phyloP scores from a whole-genome alignment of 2,797 vertebrate species.

The Chiroxiphia lanceolata region DNA sequence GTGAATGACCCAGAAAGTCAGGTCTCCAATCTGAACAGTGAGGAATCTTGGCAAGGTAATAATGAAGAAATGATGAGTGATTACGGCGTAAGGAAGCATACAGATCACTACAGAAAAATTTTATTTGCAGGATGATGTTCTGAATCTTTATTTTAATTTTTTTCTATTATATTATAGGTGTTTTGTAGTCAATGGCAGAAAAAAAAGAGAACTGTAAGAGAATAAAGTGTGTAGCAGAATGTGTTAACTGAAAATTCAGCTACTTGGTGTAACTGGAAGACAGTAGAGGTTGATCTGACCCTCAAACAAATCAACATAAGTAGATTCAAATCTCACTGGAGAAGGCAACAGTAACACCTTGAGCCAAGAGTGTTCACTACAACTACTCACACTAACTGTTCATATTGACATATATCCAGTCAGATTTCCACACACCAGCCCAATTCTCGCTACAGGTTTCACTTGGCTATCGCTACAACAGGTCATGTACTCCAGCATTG shows the following conservation, averaged over 20 bases:
- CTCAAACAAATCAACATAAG: neutral
- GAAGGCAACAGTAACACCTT: neutral
- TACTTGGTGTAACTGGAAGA: neutral
- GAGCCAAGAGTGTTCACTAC: neutral
- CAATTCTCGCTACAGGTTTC: neutral
- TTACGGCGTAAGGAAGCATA: neutral
- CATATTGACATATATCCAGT: neutral
- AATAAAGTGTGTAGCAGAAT: neutral
- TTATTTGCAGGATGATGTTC: neutral
- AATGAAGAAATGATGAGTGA: neutral
- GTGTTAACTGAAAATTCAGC: neutral
- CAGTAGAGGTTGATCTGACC: neutral
- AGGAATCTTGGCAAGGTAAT: neutral
- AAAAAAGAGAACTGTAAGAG: neutral
- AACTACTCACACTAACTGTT: neutral
- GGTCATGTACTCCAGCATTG: neutral
- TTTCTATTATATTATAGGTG: neutral
- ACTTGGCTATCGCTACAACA: neutral
- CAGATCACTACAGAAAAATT: neutral
- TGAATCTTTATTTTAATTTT: neutral
- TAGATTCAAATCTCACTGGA: neutral
- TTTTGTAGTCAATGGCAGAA: neutral
- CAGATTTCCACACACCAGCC: neutral
- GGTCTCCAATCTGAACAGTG: neutral
- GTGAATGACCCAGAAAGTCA: neutral